phyloP scores from a whole-genome alignment of 2,797 vertebrate genomes.

The Merluccius polli region DNA sequence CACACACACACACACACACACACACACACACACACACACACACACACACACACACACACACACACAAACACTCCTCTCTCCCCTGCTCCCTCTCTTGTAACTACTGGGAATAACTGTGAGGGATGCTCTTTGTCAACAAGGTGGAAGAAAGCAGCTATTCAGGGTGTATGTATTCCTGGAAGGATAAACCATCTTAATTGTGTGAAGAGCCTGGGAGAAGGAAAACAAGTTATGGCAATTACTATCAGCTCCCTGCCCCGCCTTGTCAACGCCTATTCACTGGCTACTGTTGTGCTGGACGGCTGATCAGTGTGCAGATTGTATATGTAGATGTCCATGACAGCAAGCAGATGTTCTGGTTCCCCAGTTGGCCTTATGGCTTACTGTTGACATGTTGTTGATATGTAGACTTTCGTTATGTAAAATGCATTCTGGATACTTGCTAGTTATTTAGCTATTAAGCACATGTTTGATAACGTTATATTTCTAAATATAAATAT shows the following conservation, averaged over 20 bases:
- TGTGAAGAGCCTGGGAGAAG: constrained; percentile 46
- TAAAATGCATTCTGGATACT: too few species aligned
- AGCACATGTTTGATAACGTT: too few species aligned
- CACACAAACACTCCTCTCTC: constrained; percentile 14
- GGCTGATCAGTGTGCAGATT: constrained; percentile 46
- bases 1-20: constrained; percentile 23
- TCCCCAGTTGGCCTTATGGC: constrained; percentile 28
- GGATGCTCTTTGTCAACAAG: constrained; percentile 73
- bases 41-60: constrained; percentile 5
- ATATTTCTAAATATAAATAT: too few species aligned
- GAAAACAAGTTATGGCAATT: constrained; percentile 58
- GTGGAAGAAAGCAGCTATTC: constrained; percentile 69
- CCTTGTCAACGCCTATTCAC: constrained; percentile 31
- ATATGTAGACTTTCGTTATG: too few species aligned
- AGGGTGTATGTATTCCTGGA: constrained; percentile 64
- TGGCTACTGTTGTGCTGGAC: background rate
- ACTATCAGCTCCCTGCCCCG: constrained; percentile 21
- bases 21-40: constrained; percentile 9
- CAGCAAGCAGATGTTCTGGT: constrained; percentile 59
- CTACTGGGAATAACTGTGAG: constrained; percentile 56
- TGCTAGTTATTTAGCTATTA: too few species aligned
- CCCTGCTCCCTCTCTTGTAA: constrained; percentile 10
- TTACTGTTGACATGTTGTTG: too few species aligned
- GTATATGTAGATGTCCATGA: constrained; percentile 37
- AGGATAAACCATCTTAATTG: constrained; percentile 66